A percentile compares a stretch with the other conserved stretches of the same genome.
Conservation (phyloP, 2,797 vertebrate genomes). For the Chloroceryle amazona region DNA sequence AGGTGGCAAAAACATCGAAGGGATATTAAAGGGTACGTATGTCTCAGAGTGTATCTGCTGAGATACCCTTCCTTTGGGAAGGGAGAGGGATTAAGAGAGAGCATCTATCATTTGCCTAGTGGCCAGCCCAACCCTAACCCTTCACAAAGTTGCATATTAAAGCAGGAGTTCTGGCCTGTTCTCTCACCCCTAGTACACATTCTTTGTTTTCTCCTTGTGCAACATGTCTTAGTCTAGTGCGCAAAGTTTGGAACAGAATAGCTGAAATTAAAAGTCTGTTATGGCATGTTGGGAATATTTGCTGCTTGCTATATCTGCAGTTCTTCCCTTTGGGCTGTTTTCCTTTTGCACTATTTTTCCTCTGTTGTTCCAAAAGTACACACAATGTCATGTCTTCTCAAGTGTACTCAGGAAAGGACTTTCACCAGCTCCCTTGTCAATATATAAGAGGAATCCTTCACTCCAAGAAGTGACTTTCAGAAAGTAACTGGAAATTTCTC, state of each 20-base stretch:
- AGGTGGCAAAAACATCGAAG: background rate
- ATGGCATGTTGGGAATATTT: background rate
- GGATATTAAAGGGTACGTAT: background rate
- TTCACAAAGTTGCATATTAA: background rate
- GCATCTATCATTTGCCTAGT: too few relatives aligned
- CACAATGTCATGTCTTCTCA: background rate
- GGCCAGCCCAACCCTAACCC: too few relatives aligned
- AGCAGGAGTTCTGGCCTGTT: background rate
- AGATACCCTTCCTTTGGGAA: too few relatives aligned
- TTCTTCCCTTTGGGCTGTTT: background rate
- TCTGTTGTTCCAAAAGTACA: background rate
- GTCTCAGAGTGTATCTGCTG: background rate
- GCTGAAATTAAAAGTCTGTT: background rate
- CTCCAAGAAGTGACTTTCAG: background rate
- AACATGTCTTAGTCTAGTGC: background rate
- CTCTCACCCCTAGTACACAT: background rate
- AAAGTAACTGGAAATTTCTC: slow-evolving; percentile 21
- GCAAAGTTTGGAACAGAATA: background rate
- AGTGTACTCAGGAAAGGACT: background rate
- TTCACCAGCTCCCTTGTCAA: background rate
- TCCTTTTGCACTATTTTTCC: background rate
- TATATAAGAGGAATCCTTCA: background rate
- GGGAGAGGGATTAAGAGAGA: too few relatives aligned
- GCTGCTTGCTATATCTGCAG: background rate
- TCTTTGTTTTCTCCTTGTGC: background rate